Base-by-base conservation (phyloP, 2,888 invertebrate genomes). In the Meandrusa payeni region DNA sequence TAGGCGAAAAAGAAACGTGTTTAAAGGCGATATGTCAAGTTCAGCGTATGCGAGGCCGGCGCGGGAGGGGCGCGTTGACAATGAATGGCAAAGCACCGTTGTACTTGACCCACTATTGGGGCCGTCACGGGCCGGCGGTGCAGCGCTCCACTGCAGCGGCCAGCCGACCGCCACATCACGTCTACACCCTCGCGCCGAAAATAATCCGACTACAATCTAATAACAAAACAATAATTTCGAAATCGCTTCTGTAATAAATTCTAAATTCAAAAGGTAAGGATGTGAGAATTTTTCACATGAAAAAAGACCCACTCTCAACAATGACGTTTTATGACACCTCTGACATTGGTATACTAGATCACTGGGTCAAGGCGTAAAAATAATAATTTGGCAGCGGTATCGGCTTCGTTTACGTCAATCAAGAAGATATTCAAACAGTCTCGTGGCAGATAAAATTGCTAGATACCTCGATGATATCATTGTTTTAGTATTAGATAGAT, bases 1-100 rank as follows among this genome's bases (percentile, higher is more conserved):
- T 66, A 63, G 64, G 66, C 65, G 64, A 70, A 72, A 69, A 65
- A n/a, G n/a, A n/a, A 78, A 71, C 69, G 64, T 72, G 67, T 54
- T 69, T 64, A 71, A 73, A 76, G 69, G 64, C 69, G 72, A 77
- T 75, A 72, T 80, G 81, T 85, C 83, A 85, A 83, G 82, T 82
- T 82, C 81, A 80, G 76, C 69, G 69, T 68, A 69, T 70, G 69
- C 76, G 77, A 71, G 74, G 73, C 65, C 73, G 73, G 62, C 65
- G 71, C 69, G 74, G 72, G 69, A 47, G 47, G 54, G 51, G 58
- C 45, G 59, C 53, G 71, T 64, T 79, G 86, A 81, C 87, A 85
- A 85, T 85, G 86, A 85, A 85, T 81, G 81, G 82, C 85, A 78
- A 79, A 83, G 80, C 86, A 79, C 76, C 81, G 81, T 75, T 83